phyloP scores from a whole-genome alignment of 2,113 vertebrate genomes.

The Bubo scandiacus region DNA sequence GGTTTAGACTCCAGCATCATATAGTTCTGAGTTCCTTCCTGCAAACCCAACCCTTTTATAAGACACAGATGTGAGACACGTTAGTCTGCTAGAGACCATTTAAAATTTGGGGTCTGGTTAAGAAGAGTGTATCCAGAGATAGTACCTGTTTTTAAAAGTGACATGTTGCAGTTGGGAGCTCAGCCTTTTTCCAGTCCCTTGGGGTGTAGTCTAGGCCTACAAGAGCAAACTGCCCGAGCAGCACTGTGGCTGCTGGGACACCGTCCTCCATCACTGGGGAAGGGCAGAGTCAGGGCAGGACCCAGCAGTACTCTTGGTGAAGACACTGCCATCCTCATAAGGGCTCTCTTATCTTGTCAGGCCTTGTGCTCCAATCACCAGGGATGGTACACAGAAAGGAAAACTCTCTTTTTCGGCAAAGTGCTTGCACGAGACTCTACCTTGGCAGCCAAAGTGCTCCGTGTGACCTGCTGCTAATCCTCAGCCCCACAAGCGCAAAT shows the following conservation, averaged over 20 bases:
- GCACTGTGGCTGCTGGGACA: background rate
- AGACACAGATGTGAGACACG: background rate
- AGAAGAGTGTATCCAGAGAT: background rate
- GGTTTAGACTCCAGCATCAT: background rate
- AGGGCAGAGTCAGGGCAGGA: background rate
- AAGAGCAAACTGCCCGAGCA: background rate
- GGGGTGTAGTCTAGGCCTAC: background rate
- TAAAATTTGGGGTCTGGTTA: background rate
- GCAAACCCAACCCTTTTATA: background rate
- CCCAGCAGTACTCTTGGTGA: background rate
- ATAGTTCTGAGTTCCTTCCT: background rate
- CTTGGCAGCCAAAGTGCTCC: background rate
- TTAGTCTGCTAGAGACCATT: background rate
- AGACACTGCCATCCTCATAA: background rate
- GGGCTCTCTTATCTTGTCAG: background rate
- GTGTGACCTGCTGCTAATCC: background rate
- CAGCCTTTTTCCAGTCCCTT: background rate
- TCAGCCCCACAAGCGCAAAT: background rate
- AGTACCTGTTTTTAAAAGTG: background rate
- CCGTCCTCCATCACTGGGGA: background rate
- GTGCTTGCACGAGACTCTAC: background rate
- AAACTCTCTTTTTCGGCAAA: background rate
- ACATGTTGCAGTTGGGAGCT: background rate
- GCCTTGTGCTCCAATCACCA: background rate
- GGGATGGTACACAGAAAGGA: background rate